A percentile compares a stretch with the other conserved stretches of the same genome.
Evolutionary conservation across 1,140 invertebrate species (phyloP).

Genomic region (Vanessa atalanta): DNA sequence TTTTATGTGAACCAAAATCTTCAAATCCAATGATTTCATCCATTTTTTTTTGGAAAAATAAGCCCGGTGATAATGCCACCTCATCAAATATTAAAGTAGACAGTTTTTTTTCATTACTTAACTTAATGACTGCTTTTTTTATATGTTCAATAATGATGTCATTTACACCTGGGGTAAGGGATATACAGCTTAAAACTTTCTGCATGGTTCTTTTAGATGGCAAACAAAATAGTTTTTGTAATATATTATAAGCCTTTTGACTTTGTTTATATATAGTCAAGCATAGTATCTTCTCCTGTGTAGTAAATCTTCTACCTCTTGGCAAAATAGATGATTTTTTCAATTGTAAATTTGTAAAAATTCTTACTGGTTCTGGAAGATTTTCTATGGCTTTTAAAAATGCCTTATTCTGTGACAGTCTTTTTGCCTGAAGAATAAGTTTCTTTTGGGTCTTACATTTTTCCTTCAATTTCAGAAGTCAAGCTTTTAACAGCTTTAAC

Average conservation of each 20-base stretch:
- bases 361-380: conserved; percentile 17
- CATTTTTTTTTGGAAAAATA: conserved; percentile 24
- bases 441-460: conserved; percentile 5
- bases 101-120: conserved; percentile 37
- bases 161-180: conserved; percentile 32
- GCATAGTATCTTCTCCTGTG: conserved; percentile 43
- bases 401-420: conserved; percentile 18
- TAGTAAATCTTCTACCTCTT: conserved; percentile 40
- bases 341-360: conserved; percentile 30
- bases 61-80: conserved; percentile 24
- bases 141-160: conserved; percentile 24
- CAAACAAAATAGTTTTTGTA: conserved; percentile 40
- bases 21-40: conserved; percentile 36
- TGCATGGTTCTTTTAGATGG: conserved; percentile 41
- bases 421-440: conserved; percentile 1
- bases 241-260: conserved; percentile 38
- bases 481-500: conserved; percentile 10
- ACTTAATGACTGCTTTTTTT: conserved; percentile 26
- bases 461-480: conserved; percentile 17
- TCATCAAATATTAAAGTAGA: conserved; percentile 44
- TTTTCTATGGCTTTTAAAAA: conserved; percentile 30
- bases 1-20: conserved; percentile 30
- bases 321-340: conserved; percentile 9
- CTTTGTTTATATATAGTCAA: conserved; percentile 28
- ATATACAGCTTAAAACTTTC: conserved; percentile 25